These are phyloP conservation scores for Oryzias curvinotus DNA, from an alignment of 2,113 vertebrate species.

Conservation along the genomic window DNA sequence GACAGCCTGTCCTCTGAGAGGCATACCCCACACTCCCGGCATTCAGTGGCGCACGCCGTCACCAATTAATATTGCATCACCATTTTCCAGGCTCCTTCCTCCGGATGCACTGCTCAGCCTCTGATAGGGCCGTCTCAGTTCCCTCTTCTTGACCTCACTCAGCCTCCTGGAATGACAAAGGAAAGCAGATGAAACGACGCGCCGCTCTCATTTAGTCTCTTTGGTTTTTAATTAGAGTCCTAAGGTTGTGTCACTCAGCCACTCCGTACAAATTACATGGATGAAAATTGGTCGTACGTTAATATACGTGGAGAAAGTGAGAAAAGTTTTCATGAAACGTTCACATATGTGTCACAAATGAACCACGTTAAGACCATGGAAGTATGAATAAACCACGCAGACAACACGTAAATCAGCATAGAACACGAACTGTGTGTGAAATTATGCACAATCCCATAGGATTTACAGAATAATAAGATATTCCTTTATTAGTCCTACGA, in stretches of 20 bases:
- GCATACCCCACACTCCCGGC: slow-evolving; percentile 58
- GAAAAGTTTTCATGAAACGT: too few species aligned
- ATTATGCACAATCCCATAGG: too few species aligned
- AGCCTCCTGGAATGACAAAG: slow-evolving; percentile 13
- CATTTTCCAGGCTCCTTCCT: slow-evolving; percentile 62
- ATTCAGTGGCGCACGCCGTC: slow-evolving; percentile 60
- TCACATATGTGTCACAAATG: too few species aligned
- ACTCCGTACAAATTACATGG: too few species aligned
- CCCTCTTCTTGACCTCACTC: slow-evolving; percentile 26
- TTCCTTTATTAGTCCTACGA: too few species aligned
- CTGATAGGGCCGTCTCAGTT: slow-evolving; percentile 40
- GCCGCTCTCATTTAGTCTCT: not conserved
- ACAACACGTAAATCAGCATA: too few species aligned
- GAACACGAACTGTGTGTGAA: too few species aligned
- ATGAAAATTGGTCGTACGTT: too few species aligned
- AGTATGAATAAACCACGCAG: too few species aligned
- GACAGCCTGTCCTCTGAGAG: slow-evolving; percentile 78
- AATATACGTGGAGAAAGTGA: too few species aligned
- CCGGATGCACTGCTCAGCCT: slow-evolving; percentile 28
- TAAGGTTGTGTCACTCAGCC: not conserved
- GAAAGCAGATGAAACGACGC: slow-evolving; percentile 7
- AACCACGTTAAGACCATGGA: too few species aligned
- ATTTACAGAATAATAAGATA: too few species aligned
- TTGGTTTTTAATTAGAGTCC: slow-evolving; percentile 6
- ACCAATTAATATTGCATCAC: slow-evolving; percentile 82